A percentile compares a stretch with the other conserved stretches of the same genome.
These are phyloP conservation scores for Syngnathus acus DNA, from an alignment of 2,797 vertebrate species.

Conservation along the genomic window DNA sequence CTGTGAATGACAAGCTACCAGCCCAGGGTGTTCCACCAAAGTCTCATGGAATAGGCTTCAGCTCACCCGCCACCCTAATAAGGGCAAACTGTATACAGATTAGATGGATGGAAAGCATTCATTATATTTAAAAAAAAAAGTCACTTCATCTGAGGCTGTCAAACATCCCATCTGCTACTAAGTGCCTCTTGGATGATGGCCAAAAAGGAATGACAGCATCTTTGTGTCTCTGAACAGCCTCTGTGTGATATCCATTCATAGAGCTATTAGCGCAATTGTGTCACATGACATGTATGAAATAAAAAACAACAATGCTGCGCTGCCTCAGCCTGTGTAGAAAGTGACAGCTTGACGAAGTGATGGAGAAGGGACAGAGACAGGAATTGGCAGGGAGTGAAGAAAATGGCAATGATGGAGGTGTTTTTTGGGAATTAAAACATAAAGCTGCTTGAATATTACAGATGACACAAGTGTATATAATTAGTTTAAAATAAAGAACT, in stretches of 20 bases:
- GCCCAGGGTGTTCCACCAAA: too few relatives aligned
- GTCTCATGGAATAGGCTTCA: too few relatives aligned
- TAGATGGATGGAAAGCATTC: neutral
- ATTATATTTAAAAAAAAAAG: constrained; percentile 28
- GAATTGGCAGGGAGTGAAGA: constrained; percentile 17
- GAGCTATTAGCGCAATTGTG: constrained; percentile 58
- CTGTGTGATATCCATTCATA: constrained; percentile 52
- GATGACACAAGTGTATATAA: constrained; percentile 1
- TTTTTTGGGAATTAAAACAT: constrained; percentile 18
- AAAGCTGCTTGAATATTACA: constrained; percentile 23
- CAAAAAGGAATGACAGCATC: constrained; percentile 59
- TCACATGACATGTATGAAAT: constrained; percentile 64
- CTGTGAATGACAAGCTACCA: too few relatives aligned
- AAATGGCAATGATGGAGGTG: constrained; percentile 32
- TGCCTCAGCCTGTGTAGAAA: constrained; percentile 33
- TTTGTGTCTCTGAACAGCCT: constrained; percentile 50
- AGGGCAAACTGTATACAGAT: too few relatives aligned
- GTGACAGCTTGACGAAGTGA: constrained; percentile 50
- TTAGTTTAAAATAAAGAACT: constrained; percentile 6
- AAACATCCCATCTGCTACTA: constrained; percentile 45
- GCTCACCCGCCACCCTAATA: too few relatives aligned
- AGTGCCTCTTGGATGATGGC: constrained; percentile 41
- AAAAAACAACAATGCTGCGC: constrained; percentile 56
- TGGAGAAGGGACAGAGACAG: constrained; percentile 19
- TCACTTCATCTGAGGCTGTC: constrained; percentile 46